Evolutionary conservation across 2,113 vertebrate species (phyloP).

Genomic region (Donacobius atricapilla): DNA sequence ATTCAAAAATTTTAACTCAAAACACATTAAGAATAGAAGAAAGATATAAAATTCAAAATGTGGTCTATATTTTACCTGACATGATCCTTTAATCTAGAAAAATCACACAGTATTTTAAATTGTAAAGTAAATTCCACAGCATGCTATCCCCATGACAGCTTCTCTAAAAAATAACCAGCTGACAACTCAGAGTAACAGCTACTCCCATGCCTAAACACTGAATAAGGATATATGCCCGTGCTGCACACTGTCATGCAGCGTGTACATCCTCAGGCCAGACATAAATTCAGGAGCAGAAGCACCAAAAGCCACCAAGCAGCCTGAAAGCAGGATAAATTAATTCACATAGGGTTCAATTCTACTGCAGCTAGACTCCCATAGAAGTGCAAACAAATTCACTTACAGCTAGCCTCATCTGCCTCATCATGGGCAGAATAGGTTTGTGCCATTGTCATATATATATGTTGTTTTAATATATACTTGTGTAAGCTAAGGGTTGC

Average conservation of each 20-base stretch:
- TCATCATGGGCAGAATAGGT: background rate
- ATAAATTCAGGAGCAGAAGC: background rate
- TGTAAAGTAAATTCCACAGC: background rate
- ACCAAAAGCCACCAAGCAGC: background rate
- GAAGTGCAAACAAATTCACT: background rate
- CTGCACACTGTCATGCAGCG: background rate
- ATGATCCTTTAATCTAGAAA: background rate
- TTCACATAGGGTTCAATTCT: background rate
- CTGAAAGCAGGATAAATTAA: conserved; percentile 11
- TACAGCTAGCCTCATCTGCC: background rate
- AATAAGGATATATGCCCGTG: background rate
- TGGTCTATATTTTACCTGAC: background rate
- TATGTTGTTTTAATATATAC: background rate
- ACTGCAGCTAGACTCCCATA: background rate
- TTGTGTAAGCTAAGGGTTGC: background rate
- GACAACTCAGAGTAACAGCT: background rate
- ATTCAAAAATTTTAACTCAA: background rate
- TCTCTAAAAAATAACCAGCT: background rate
- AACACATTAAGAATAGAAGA: background rate
- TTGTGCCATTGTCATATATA: background rate
- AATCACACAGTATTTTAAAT: background rate
- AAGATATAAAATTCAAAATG: background rate
- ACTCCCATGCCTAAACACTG: background rate
- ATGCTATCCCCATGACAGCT: background rate
- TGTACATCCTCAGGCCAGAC: conserved; percentile 42